Evolutionary conservation across 2,113 vertebrate species (phyloP).

Genomic region (Cavia aperea): DNA sequence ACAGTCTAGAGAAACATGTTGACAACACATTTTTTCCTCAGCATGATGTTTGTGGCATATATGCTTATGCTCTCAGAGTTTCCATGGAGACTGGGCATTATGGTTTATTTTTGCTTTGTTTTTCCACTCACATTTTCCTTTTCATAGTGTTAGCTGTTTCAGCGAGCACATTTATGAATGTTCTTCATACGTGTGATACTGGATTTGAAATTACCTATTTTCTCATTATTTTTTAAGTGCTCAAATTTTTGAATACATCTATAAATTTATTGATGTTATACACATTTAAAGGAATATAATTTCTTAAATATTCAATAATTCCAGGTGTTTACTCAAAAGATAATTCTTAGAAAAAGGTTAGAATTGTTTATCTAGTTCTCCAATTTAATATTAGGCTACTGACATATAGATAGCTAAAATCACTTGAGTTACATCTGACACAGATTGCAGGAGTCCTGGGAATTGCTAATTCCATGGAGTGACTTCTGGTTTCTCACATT

Average conservation of each 20-base stretch:
- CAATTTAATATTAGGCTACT: neutral
- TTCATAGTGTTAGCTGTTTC: neutral
- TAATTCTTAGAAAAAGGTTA: neutral
- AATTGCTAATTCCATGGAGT: neutral
- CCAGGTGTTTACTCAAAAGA: neutral
- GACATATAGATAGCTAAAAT: neutral
- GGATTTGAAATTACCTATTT: neutral
- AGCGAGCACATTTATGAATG: neutral
- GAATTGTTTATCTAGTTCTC: neutral
- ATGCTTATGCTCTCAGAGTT: neutral
- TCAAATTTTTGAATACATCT: neutral
- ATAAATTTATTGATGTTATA: neutral
- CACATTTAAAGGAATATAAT: neutral
- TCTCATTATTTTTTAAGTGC: neutral
- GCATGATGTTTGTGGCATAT: neutral
- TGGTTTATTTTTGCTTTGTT: slow-evolving; percentile 34
- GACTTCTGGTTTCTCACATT: neutral
- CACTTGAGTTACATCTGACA: neutral
- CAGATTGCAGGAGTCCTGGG: neutral
- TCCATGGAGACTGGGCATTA: slow-evolving; percentile 35
- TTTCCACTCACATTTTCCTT: neutral
- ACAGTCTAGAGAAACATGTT: slow-evolving; percentile 13
- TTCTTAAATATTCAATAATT: neutral
- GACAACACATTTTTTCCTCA: neutral
- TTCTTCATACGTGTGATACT: neutral